These are phyloP conservation scores for Aphidius ervi DNA, from an alignment of 1,140 invertebrate species.

Conservation along the genomic window DNA sequence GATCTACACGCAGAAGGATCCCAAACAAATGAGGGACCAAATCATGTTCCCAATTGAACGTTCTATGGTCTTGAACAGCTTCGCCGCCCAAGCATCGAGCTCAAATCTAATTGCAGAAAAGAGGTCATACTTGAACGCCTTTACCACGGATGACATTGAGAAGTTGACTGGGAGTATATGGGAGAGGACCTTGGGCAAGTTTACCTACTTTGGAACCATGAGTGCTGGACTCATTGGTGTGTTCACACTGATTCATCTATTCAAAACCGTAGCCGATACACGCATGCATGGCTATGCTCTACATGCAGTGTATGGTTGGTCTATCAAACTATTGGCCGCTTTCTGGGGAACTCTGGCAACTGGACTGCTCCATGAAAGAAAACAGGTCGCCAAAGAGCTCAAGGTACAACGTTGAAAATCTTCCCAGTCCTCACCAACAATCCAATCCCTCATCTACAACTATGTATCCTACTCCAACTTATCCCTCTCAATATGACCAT, in stretches of 20 bases:
- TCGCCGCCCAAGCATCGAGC: not conserved
- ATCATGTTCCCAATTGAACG: constrained; percentile 2
- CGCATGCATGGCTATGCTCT: constrained; percentile 19
- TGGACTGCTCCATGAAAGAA: too few species aligned
- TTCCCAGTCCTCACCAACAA: too few species aligned
- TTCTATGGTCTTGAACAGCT: too few species aligned
- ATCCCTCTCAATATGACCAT: too few species aligned
- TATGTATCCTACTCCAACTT: too few species aligned
- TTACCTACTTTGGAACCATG: constrained; percentile 16
- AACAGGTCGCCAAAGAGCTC: too few species aligned
- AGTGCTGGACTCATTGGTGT: constrained; percentile 25
- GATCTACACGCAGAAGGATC: constrained; percentile 9
- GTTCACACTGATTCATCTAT: constrained; percentile 1
- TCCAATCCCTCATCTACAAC: too few species aligned
- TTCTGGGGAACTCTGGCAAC: constrained; percentile 5
- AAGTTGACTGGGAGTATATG: constrained; percentile 14
- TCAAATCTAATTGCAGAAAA: not conserved
- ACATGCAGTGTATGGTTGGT: constrained; percentile 23
- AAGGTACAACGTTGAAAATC: too few species aligned
- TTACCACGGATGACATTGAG: constrained; percentile 1
- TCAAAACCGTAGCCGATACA: constrained; percentile 22
- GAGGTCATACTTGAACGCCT: constrained; percentile 1
- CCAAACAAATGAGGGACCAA: not conserved
- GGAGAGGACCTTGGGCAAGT: constrained; percentile 19
- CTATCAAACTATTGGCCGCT: constrained; percentile 19